Base-by-base conservation (phyloP, 2,113 vertebrate species). In the Oxyruncus cristatus region DNA sequence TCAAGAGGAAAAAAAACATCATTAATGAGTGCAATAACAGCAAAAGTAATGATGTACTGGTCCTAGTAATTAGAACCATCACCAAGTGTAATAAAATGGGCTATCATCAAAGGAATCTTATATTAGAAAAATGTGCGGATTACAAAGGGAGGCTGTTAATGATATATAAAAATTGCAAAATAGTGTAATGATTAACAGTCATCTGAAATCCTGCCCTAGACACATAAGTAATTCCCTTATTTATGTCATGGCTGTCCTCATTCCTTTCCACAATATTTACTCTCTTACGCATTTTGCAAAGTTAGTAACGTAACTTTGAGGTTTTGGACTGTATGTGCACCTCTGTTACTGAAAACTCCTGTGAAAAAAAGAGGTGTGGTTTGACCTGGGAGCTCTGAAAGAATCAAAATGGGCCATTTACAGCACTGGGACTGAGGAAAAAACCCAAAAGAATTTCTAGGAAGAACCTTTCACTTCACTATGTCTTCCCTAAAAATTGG, bases 51-150 rank as follows among this genome's bases (percentile, higher is more conserved):
- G 14, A 68, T 32, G 30, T 49, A n/a, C 62, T 73, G 62, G 79
- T 65, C 73, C 28, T 89, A 61, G 35, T 81, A 85, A 94, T 89
- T 84, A 89, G 86, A 95, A 96, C 68, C 89, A 95, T 66, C 18
- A 30, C 33, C 24, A 87, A 56, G 19, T 1, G 0, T 58, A 85
- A 83, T 66, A 74, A 86, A 77, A 93, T 86, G 73, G 84, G 82
- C 27, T 27, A 5, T 22, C 74, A 89, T 91, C 89, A 95, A 68
- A 97, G 47, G 22, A 84, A 37, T 49, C 30, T 37, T 75, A 5
- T 30, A 89, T 81, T 76, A 12, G 21, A 82, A 86, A 91, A 95
- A 27, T 26, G 67, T 23, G 28, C 26, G 46, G 37, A 89, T 91
- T 82, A 73, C 74, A 92, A 91, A 94, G 41, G 22, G 5, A 78